Evolutionary conservation across 2,888 invertebrate genomes (phyloP), one percentile per base, ranked within the genome.

Genomic region (Onthophagus sagittarius): DNA sequence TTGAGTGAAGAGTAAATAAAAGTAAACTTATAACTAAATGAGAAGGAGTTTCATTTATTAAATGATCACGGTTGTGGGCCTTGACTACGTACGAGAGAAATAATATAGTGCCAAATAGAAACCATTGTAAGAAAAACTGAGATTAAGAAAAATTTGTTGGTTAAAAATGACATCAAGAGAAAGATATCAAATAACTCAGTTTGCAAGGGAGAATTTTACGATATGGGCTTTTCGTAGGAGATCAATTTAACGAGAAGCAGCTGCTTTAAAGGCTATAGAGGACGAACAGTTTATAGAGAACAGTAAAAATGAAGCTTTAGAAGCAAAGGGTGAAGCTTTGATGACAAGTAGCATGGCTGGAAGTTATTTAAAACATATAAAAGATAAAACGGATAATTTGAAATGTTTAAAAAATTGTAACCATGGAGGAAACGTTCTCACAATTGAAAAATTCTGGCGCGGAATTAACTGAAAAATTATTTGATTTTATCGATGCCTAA

Each of bases 361-460:
- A 1, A 71, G 63, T 31, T 63, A 71, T 71, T 15, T 71, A 62
- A 23, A 71, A 62, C 62, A 71, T 62, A 9, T 71, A 15, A 31
- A 62, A 62, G 63, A 71, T 15, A 71, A 71, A 13, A 62, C 15
- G 5, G 74, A 71, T n/a, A n/a, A 7, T 74, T 71, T 64, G 14
- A 63, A 62, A 74, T 71, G 74, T 74, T 63, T 14, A 74, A 72
- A 31, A 74, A 72, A 14, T 32, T 32, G 62, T 62, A 13, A 33
- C 23, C 63, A 39, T 75, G 71, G 72, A 74, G 2, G 72, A 74
- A 72, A 74, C 72, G 15, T 74, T 72, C 69, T 70, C 74, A 3
- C 70, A 75, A 69, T 62, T 75, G 69, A 73, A 73, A 63, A 63
- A 75, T 63, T 72, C 73, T 15, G 39, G 70, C 3, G 33, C 69